Percentiles rank a stretch among this genome's conserved stretches.
Conservation (phyloP, 2,113 vertebrate species). For the Xenopus laevis region DNA sequence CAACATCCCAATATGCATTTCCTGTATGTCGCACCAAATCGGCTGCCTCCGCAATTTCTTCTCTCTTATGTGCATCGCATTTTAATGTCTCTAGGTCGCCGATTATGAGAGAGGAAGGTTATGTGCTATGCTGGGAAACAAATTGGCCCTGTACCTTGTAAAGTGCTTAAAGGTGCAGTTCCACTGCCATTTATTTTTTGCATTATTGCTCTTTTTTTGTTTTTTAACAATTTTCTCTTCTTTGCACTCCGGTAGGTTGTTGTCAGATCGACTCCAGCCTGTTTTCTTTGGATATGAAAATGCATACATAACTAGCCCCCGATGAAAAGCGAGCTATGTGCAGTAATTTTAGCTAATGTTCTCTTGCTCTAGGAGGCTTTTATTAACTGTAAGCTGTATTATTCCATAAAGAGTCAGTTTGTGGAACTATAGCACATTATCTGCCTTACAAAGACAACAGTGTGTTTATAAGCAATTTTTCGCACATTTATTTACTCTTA, state of each 20-base stretch:
- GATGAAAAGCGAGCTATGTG: constrained; percentile 11
- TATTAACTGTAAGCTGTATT: no score
- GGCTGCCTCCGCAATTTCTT: not conserved
- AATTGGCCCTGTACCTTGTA: not conserved
- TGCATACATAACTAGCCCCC: constrained; percentile 23
- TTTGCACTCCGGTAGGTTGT: no score
- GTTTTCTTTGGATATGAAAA: not conserved
- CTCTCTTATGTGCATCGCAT: not conserved
- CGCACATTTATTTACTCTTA: no score
- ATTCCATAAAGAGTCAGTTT: no score
- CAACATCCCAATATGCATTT: constrained; percentile 13
- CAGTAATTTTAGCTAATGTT: constrained; percentile 4
- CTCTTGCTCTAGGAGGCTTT: constrained; percentile 1
- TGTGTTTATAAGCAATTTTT: no score
- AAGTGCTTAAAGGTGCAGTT: no score
- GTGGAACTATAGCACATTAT: no score
- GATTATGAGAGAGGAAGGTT: not conserved
- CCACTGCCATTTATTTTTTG: no score
- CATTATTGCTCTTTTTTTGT: no score
- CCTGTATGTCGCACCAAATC: constrained; percentile 12
- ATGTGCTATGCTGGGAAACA: not conserved
- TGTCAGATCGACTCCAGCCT: not conserved
- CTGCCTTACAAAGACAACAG: no score
- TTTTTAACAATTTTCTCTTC: no score
- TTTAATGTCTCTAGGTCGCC: not conserved